Evolutionary conservation across 2,888 invertebrate species (phyloP), one percentile per base, ranked within the genome.

Genomic region (Acleris emargana): DNA sequence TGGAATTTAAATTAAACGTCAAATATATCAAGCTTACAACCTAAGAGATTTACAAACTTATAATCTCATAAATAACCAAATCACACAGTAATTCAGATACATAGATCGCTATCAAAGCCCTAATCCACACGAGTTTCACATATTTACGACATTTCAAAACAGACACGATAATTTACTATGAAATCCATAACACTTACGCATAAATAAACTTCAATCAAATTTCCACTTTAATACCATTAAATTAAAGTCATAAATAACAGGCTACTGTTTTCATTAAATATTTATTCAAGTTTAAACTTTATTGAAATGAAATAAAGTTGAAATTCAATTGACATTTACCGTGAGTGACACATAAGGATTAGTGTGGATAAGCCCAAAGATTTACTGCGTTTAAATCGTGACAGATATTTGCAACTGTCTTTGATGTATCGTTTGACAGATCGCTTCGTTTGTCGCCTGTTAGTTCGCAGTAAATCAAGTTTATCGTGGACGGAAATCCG

Each of bases 361-460:
- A 38, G 38, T 38, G 38, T 38, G 38, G 38, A 38, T 38, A 38
- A 38, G 38, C 13, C 13, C 38, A 13, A 38, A 38, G 38, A 57
- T 57, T 57, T 57, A 57, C 42, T 45, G 16, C 20, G 28, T 57
- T 57, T 57, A 57, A 57, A 57, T 57, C 9, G 43, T 22, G 54
- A 55, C 55, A 43, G 42, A 25, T 55, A 55, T 55, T 55, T 55
- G 43, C 42, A 42, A 55, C 42, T 55, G 43, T n/a, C 45, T 57
- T 57, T 57, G 57, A 57, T 45, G 57, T 47, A 28, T 25, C 25
- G 18, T 18, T 20, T 42, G 57, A 57, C 17, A 11, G 45, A 57
- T 57, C 9, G 57, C 45, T 25, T 47, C 25, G 20, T 47, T 45
- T 22, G 20, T 13, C 5, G 45, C 11, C 57, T 25, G 57, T 57